These are phyloP conservation scores for Pristionchus entomophagus DNA, from an alignment of 2,888 invertebrate species.

Conservation along the genomic window DNA sequence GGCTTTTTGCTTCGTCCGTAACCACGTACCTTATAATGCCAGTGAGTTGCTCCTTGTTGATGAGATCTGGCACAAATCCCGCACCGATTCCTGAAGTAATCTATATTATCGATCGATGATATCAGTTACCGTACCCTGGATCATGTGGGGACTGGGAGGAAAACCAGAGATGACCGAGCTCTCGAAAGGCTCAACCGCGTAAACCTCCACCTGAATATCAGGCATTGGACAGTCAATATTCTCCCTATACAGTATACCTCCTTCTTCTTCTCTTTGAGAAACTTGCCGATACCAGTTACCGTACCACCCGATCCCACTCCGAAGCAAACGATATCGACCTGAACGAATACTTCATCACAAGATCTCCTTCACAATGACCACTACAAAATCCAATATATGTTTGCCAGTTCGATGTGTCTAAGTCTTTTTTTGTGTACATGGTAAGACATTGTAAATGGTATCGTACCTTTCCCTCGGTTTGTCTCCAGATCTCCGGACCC, in stretches of 20 bases:
- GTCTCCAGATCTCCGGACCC: too few relatives aligned
- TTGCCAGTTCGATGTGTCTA: too few relatives aligned
- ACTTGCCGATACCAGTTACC: constrained; percentile 59
- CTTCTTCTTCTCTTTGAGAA: constrained; percentile 56
- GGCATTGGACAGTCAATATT: not conserved
- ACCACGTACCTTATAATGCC: constrained; percentile 52
- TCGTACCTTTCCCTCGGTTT: too few relatives aligned
- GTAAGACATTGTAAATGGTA: too few relatives aligned
- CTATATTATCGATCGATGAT: not conserved
- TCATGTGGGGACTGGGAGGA: constrained; percentile 60
- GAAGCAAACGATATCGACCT: constrained; percentile 69
- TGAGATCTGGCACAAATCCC: constrained; percentile 57
- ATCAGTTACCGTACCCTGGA: constrained; percentile 54
- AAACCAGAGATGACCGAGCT: constrained; percentile 58
- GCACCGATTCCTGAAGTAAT: constrained; percentile 59
- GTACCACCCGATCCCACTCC: constrained; percentile 73
- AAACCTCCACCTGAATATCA: constrained; percentile 51
- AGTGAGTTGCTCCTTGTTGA: constrained; percentile 51
- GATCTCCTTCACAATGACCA: too few relatives aligned
- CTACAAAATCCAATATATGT: too few relatives aligned
- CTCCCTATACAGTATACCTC: constrained; percentile 41
- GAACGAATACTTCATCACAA: not conserved
- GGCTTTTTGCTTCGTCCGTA: too few relatives aligned
- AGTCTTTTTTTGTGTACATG: too few relatives aligned
- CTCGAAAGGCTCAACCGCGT: constrained; percentile 62